Evolutionary conservation across 2,888 invertebrate species (phyloP), one percentile per base, ranked within the genome.

Genomic region (Zaprionus obscuricornis): DNA sequence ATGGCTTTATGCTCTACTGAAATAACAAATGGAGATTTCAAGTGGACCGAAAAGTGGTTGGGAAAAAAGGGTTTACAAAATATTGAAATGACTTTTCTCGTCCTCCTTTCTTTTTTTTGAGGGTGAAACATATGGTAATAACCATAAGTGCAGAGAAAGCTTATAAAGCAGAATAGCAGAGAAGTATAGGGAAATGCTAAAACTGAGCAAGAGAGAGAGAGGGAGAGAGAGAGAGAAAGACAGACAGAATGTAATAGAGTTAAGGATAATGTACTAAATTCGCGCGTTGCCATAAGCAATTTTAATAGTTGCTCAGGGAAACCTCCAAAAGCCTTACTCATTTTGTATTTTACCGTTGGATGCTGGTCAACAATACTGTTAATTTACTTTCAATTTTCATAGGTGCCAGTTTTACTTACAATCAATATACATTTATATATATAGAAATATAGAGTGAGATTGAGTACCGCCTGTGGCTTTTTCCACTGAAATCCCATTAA

Each of bases 1-100:
- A 82, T 77, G 82, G 74, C 63, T 68, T 64, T 56, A 55, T 64
- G 65, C 55, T 68, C 40, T 33, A 40, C 45, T 68, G 47, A 37
- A 49, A 76, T 45, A 81, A 66, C 58, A 81, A 74, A 60, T 55
- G 47, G 45, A 31, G 34, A n/a, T 29, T 60, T 60, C 49, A 50
- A 64, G 51, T 31, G 51, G 20, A 24, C 11, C 8, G 7, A 45
- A 36, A 60, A 45, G 50, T 33, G 16, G 2, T 13, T 16, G 14
- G 31, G 11, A 2, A 34, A 63, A 63, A 67, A 60, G 36, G 66
- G 52, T 37, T 56, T 34, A 26, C 42, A 26, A 68, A 70, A 58
- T 62, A 74, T 81, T 47, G 36, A 63, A 57, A 73, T 69, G 24
- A 36, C 58, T 72, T 72, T 52, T 17, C n/a, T n/a, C n/a, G n/a